Base-by-base conservation (phyloP, 2,113 vertebrate species). In the Fregetta grallaria region DNA sequence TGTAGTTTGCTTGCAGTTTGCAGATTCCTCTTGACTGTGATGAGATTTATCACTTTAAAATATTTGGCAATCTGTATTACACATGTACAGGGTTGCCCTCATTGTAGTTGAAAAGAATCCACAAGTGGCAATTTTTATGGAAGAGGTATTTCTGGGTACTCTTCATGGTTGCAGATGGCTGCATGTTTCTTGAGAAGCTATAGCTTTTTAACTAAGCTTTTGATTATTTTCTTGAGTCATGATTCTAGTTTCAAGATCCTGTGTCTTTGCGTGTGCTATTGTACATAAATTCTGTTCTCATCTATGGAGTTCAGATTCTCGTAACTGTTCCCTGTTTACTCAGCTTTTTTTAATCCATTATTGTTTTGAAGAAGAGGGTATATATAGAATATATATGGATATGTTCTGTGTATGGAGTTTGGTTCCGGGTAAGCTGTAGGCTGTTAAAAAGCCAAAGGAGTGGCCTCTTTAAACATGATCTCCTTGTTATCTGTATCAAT, bases 171-270 rank as follows among this genome's bases (percentile, higher is more conserved):
- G 77, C 81, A 49, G 81, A 90, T 92, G 91, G 71, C 71, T 92
- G 59, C 77, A 5, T 88, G 81, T 92, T 93, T 96, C 92, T 91
- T 38, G 72, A 45, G 52, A 66, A 79, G 19, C 47, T 76, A 11
- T 23, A 70, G 42, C 44, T 93, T 94, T 91, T 56, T 93, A 96
- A 91, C 85, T 93, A 92, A 97, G 90, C 45, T 95, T 97, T 86
- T 85, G 81, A 70, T 95, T 97, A 95, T 96, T 97, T 97, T 97
- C 92, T 97, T 87, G 97, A 97, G 89, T 52, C 62, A 74, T 94
- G 56, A 86, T 96, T 97, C 89, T 96, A 94, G 73, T 97, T 90
- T 94, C 84, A 94, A 95, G 95, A 96, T 97, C 86, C 90, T 88
- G 86, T 96, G 38, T 90, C 92, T 96, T 90, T 97, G 76, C 77